Conservation (phyloP, 1,140 invertebrate species). For the Phymorhynchus buccinoides region DNA sequence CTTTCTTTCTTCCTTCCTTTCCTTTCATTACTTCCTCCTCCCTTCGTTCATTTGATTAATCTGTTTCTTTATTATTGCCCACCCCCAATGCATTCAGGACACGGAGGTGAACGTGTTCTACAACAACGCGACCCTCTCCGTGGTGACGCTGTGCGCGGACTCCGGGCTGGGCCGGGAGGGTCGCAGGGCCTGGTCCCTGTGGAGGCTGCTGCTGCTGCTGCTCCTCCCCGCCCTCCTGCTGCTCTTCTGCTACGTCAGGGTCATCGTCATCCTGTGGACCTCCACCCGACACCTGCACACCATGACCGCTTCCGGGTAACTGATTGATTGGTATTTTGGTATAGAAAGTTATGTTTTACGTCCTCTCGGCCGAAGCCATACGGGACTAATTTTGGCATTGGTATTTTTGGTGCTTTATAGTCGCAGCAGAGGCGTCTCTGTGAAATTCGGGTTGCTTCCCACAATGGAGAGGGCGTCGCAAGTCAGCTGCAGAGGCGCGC, state of each 20-base stretch:
- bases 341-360: too few species aligned
- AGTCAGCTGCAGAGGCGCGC: too few species aligned
- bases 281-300: constrained; percentile 73
- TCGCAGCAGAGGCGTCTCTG: too few species aligned
- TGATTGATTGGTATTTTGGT: too few species aligned
- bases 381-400: too few species aligned
- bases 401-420: too few species aligned
- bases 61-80: background rate
- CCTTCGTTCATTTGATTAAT: too few species aligned
- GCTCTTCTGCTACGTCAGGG: constrained; percentile 76
- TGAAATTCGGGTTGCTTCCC: too few species aligned
- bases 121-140: constrained; percentile 71
- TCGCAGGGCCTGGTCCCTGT: constrained; percentile 72
- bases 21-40: background rate
- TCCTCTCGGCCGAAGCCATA: too few species aligned
- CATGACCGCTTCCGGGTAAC: constrained; percentile 52
- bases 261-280: constrained; percentile 77
- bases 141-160: constrained; percentile 72
- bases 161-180: constrained; percentile 50
- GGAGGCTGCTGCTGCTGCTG: constrained; percentile 76
- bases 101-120: constrained; percentile 67
- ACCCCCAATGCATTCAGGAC: constrained; percentile 59
- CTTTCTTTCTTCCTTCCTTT: too few species aligned
- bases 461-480: too few species aligned
- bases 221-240: constrained; percentile 75